A percentile compares a stretch with the other conserved stretches of the same genome.
phyloP scores from a whole-genome alignment of 2,888 invertebrate genomes.

The Noctua pronuba region DNA sequence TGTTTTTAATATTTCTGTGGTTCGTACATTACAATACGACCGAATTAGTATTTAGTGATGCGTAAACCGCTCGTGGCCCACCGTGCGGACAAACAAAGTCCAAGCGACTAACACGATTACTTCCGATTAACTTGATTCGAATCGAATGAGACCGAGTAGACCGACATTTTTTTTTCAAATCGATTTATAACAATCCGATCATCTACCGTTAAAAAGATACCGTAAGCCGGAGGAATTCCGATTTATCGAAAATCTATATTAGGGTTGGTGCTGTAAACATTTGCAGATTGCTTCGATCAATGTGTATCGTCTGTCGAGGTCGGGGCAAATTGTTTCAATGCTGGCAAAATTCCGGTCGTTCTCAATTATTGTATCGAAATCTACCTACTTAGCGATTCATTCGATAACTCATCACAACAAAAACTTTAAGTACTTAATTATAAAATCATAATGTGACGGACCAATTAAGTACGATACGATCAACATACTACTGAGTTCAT shows the following conservation, averaged over 20 bases:
- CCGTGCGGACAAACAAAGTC: constrained; percentile 78
- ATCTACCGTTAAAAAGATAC: constrained; percentile 85
- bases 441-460: not conserved
- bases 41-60: constrained; percentile 73
- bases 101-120: constrained; percentile 80
- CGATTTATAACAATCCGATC: constrained; percentile 84
- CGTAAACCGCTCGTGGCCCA: constrained; percentile 75
- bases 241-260: constrained; percentile 80
- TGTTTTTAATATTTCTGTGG: too few relatives aligned
- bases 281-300: constrained; percentile 3
- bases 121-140: constrained; percentile 82
- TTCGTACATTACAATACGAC: constrained; percentile 66
- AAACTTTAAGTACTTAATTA: not conserved
- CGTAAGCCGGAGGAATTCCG: constrained; percentile 82
- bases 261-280: constrained; percentile 63
- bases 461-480: constrained; percentile 2
- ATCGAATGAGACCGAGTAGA: constrained; percentile 79
- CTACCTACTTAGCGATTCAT: not conserved
- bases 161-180: constrained; percentile 75
- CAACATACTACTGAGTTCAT: not conserved
- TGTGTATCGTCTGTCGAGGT: not conserved
- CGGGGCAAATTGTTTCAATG: not conserved
- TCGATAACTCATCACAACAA: not conserved
- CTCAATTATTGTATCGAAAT: not conserved
- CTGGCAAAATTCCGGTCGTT: not conserved